These are phyloP conservation scores for Apis florea DNA, from an alignment of 1,140 invertebrate genomes.

Conservation along the genomic window DNA sequence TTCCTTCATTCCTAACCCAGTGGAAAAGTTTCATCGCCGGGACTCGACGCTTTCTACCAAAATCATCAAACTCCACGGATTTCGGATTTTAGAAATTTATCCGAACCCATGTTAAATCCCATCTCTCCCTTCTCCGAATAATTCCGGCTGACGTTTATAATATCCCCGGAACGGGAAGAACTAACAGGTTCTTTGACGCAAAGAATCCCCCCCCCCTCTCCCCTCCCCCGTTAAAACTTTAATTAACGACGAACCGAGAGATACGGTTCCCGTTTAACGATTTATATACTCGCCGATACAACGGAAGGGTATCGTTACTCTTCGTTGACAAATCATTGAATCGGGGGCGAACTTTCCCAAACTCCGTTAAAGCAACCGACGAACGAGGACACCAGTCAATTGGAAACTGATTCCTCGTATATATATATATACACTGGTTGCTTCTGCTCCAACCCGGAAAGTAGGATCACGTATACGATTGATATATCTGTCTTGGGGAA, in stretches of 20 bases:
- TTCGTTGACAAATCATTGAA: conserved; percentile 8
- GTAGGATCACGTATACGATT: conserved; percentile 31
- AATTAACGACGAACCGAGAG: not conserved
- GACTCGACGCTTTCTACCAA: not conserved
- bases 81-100: too few relatives aligned
- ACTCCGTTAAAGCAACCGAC: conserved; percentile 45
- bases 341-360: conserved; percentile 3
- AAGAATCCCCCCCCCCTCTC: not conserved
- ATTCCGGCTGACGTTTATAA: not conserved
- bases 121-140: not conserved
- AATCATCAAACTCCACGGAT: not conserved
- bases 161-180: not conserved
- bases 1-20: not conserved
- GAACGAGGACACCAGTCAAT: conserved; percentile 41
- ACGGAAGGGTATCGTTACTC: not conserved
- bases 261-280: not conserved
- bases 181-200: not conserved
- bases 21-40: not conserved
- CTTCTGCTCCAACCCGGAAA: not conserved
- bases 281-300: conserved; percentile 2
- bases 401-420: conserved; percentile 36
- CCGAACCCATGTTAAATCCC: too few relatives aligned
- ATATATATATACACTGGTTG: not conserved
- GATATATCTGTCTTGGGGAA: conserved; percentile 40
- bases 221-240: not conserved